These are phyloP conservation scores for Falcunculus frontatus DNA, from an alignment of 2,113 vertebrate genomes.

Conservation along the genomic window DNA sequence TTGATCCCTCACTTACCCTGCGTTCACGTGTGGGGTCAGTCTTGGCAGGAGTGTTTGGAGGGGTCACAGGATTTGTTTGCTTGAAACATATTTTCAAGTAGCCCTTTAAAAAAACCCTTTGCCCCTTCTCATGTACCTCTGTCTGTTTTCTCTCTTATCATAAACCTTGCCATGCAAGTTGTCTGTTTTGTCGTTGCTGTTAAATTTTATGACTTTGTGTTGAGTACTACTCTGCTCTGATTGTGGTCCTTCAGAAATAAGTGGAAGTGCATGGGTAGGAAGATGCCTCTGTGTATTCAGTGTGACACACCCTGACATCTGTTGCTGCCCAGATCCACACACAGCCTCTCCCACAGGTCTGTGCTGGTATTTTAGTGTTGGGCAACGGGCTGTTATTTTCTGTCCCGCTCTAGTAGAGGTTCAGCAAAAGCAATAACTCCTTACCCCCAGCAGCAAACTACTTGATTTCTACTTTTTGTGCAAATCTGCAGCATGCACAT, in stretches of 20 bases:
- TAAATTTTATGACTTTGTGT: not conserved
- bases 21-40: accelerated
- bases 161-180: not conserved
- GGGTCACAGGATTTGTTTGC: not conserved
- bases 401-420: not conserved
- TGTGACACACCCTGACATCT: not conserved
- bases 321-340: not conserved
- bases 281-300: not conserved
- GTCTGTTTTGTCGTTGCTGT: not conserved
- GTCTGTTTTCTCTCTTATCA: not conserved
- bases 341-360: not conserved
- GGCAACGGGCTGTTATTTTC: not conserved
- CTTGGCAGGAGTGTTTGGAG: not conserved
- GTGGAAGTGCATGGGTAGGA: not conserved
- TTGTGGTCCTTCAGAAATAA: not conserved
- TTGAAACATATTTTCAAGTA: slow-evolving; percentile 16
- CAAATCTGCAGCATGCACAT: not conserved
- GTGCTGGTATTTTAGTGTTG: not conserved
- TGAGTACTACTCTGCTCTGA: not conserved
- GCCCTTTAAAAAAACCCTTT: not conserved
- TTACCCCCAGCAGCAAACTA: not conserved
- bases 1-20: not conserved
- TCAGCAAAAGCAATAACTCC: not conserved
- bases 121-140: not conserved
- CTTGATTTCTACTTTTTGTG: not conserved